A percentile compares a stretch with the other conserved stretches of the same genome.
phyloP scores from a whole-genome alignment of 2,113 vertebrate genomes.

The Dascyllus trimaculatus region DNA sequence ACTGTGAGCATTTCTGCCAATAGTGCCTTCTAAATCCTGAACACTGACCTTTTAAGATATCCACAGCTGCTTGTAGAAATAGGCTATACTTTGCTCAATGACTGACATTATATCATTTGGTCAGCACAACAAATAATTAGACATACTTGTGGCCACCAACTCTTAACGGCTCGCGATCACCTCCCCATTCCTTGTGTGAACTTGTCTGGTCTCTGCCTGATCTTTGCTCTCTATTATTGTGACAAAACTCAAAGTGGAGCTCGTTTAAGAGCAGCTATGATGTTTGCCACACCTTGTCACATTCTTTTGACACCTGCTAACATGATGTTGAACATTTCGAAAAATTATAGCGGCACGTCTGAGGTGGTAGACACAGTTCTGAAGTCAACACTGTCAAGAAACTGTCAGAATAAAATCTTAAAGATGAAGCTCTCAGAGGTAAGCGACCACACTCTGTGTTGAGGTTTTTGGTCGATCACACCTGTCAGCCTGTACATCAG shows the following conservation, averaged over 20 bases:
- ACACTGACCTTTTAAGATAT: too few species aligned
- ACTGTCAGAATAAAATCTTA: conserved; percentile 60
- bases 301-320: conserved; percentile 55
- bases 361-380: conserved; percentile 44
- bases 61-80: not conserved
- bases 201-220: not conserved
- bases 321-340: conserved; percentile 49
- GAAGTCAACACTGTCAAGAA: conserved; percentile 63
- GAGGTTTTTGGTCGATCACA: conserved; percentile 66
- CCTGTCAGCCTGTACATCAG: conserved; percentile 62
- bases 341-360: conserved; percentile 45
- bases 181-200: not conserved
- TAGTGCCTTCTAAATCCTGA: too few species aligned
- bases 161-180: not conserved
- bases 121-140: not conserved
- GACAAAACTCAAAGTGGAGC: conserved; percentile 20
- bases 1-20: too few species aligned
- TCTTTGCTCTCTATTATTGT: conserved; percentile 8
- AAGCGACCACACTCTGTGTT: conserved; percentile 49
- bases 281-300: conserved; percentile 55
- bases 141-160: not conserved
- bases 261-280: conserved; percentile 33
- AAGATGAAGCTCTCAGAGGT: conserved; percentile 61
- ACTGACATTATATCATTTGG: not conserved
- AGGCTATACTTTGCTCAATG: too few species aligned